phyloP scores from a whole-genome alignment of 2,797 vertebrate genomes.

The Dromococcyx pavoninus region DNA sequence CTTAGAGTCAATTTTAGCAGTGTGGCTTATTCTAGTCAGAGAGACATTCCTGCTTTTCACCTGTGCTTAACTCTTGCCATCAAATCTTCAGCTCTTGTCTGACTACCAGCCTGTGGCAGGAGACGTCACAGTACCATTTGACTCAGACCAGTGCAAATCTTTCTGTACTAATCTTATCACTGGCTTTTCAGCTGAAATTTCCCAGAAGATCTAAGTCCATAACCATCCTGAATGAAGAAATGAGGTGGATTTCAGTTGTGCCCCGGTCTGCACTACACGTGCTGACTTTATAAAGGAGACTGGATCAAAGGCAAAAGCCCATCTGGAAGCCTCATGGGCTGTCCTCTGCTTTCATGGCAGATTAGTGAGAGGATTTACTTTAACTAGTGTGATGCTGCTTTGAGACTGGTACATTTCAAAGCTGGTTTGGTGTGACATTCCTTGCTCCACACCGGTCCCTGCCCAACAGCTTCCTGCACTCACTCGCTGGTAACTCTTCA shows the following conservation, averaged over 20 bases:
- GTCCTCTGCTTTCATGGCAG: background rate
- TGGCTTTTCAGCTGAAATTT: background rate
- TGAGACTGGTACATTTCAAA: background rate
- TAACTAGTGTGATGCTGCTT: background rate
- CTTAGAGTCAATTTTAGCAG: background rate
- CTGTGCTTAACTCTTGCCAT: background rate
- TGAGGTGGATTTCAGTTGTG: rapidly evolving
- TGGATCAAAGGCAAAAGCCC: background rate
- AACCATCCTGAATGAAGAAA: background rate
- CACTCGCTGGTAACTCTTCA: background rate
- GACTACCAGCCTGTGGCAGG: background rate
- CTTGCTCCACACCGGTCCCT: background rate
- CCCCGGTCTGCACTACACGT: rapidly evolving
- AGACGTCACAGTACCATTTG: background rate
- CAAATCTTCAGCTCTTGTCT: background rate
- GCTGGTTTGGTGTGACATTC: background rate
- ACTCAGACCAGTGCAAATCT: background rate
- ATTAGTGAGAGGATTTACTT: background rate
- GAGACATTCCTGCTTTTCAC: background rate
- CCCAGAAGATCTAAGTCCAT: background rate
- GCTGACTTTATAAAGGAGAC: background rate
- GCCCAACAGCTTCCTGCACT: rapidly evolving
- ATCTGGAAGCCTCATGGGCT: background rate
- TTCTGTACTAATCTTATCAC: background rate
- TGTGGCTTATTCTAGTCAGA: background rate